phyloP scores from a whole-genome alignment of 2,888 invertebrate species.

The Rotaria magnacalcarata region DNA sequence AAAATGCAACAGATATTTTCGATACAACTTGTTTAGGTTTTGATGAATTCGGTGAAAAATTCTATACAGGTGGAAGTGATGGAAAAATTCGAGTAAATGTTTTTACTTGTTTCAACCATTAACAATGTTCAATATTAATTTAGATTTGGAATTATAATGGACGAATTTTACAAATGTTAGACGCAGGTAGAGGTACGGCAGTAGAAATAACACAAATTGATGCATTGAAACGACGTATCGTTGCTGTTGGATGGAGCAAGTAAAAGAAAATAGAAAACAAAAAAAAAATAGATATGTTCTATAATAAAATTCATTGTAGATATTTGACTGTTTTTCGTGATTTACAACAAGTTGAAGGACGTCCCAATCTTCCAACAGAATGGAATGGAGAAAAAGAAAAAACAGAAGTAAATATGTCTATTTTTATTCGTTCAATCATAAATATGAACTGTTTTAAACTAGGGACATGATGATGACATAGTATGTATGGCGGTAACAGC shows the following conservation, averaged over 20 bases:
- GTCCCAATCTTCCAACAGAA: conserved; percentile 55
- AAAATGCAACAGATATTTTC: conserved; percentile 52
- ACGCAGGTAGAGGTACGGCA: conserved; percentile 52
- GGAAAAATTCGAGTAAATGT: conserved; percentile 57
- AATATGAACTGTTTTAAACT: background rate
- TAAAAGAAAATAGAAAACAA: conserved; percentile 48
- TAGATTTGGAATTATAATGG: conserved; percentile 60
- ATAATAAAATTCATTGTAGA: conserved; percentile 48
- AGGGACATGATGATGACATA: conserved; percentile 59
- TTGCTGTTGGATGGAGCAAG: conserved; percentile 58
- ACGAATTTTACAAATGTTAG: conserved; percentile 57
- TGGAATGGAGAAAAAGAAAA: conserved; percentile 56
- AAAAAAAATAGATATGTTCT: background rate
- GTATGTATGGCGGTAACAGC: conserved; percentile 52
- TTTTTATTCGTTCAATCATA: background rate
- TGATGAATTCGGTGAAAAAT: conserved; percentile 54
- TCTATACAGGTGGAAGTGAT: conserved; percentile 57
- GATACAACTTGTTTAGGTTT: conserved; percentile 57
- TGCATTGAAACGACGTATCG: conserved; percentile 55
- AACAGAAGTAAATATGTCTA: background rate
- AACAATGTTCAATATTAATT: background rate
- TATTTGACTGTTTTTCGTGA: conserved; percentile 56
- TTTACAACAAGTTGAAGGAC: conserved; percentile 47
- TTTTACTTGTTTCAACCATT: background rate
- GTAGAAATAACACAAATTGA: conserved; percentile 57